Base-by-base conservation (phyloP, 2,888 invertebrate genomes). In the Scelioninae gen. 2 region DNA sequence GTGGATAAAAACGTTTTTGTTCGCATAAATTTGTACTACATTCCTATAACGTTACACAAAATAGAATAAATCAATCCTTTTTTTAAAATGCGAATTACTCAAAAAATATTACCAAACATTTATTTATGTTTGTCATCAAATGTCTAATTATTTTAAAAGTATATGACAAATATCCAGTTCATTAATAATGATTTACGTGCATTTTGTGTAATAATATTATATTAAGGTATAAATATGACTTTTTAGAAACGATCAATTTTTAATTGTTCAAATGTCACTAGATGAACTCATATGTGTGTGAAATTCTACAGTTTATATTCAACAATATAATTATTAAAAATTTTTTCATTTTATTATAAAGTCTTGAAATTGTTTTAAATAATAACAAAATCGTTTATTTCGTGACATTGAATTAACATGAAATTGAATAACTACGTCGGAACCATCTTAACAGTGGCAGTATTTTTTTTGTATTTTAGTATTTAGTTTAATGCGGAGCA, bases 51-150 rank as follows among this genome's bases (percentile, higher is more conserved):
- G 82, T 81, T 48, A 31, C 10, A 73, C 82, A 81, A 78, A 77
- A 79, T 78, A 10, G 10, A 22, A 48, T 82, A 81, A 84, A 84
- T 85, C 82, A 81, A 84, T 78, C 76, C 72, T 80, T 81, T 84
- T 81, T 76, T 58, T 15, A 80, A 22, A 31, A 18, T 9, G 19
- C 74, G 73, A 74, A 74, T 79, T 78, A 78, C 72, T 78, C 65
- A 77, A 77, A 69, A 76, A 75, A 4, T 0, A 13, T 43, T 43
- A 1, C n/a, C 22, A 74, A 76, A 75, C 74, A 76, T 74, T 78
- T 78, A 77, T 77, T 73, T 78, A 78, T 71, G 77, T 76, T 79
- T 69, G 83, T 84, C 85, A 84, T 84, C 64, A 83, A 83, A 84
- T 84, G 83, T 84, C 83, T 83, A 83, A 83, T 81, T 39, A 76